A percentile compares a stretch with the other conserved stretches of the same genome.
phyloP scores from a whole-genome alignment of 2,113 vertebrate genomes.

The Vanacampus margaritifer region DNA sequence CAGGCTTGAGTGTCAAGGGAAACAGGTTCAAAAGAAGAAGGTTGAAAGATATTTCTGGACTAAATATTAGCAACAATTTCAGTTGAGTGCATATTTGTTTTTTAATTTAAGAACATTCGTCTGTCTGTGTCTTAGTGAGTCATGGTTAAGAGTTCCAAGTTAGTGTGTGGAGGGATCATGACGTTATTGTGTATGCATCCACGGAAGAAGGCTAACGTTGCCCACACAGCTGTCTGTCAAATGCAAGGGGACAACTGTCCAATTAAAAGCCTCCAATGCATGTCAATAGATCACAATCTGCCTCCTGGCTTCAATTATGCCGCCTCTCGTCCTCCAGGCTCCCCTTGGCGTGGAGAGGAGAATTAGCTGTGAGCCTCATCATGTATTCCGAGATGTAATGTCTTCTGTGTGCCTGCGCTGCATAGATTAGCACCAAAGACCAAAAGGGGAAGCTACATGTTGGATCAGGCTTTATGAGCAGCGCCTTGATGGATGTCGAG shows the following conservation, averaged over 20 bases:
- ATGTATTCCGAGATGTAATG: constrained; percentile 69
- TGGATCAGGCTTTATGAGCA: constrained; percentile 64
- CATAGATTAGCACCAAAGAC: constrained; percentile 70
- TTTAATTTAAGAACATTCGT: neutral
- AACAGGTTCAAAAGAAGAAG: neutral
- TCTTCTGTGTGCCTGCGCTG: constrained; percentile 65
- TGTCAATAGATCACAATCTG: constrained; percentile 70
- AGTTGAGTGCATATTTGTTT: neutral
- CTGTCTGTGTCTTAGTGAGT: neutral
- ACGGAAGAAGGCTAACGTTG: constrained; percentile 20
- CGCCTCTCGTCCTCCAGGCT: constrained; percentile 42
- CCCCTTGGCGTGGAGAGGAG: constrained; percentile 49
- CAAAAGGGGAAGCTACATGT: constrained; percentile 62
- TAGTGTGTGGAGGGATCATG: constrained; percentile 10
- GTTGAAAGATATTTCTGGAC: neutral
- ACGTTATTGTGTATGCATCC: constrained; percentile 17
- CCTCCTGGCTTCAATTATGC: constrained; percentile 65
- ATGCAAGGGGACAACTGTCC: constrained; percentile 60
- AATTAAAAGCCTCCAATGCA: constrained; percentile 59
- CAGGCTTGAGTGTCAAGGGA: neutral
- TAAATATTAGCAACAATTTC: neutral
- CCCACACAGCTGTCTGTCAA: constrained; percentile 55
- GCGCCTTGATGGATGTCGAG: constrained; percentile 65
- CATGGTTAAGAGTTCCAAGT: neutral
- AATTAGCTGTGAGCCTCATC: constrained; percentile 66